Evolutionary conservation across 2,888 invertebrate genomes (phyloP).

Genomic region (Epistrophe eligans): DNA sequence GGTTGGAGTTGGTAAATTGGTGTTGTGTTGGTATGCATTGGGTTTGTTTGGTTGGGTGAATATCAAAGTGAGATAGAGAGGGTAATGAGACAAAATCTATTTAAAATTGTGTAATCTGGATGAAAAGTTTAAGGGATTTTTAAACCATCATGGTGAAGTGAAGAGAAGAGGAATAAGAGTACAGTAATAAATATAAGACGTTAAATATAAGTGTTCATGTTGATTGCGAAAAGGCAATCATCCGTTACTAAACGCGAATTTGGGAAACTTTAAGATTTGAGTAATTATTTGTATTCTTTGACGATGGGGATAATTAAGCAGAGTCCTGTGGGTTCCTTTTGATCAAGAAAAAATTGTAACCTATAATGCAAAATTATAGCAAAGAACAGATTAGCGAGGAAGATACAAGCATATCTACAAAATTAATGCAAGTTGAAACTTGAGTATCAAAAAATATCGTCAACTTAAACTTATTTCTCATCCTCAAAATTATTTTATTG

Average conservation of each 20-base stretch:
- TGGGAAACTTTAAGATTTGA: background rate
- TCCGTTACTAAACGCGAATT: background rate
- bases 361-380: too few relatives aligned
- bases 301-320: background rate
- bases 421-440: too few relatives aligned
- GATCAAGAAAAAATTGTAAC: background rate
- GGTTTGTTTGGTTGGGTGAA: slow-evolving; percentile 44
- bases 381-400: too few relatives aligned
- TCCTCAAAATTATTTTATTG: too few relatives aligned
- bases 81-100: slow-evolving; percentile 70
- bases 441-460: too few relatives aligned
- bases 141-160: background rate
- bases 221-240: background rate
- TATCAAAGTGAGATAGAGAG: slow-evolving; percentile 30
- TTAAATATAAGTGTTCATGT: background rate
- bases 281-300: background rate
- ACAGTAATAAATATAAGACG: background rate
- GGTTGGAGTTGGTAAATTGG: slow-evolving; percentile 1
- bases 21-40: slow-evolving; percentile 47
- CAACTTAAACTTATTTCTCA: too few relatives aligned
- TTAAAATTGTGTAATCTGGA: slow-evolving; percentile 63
- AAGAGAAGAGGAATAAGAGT: background rate
- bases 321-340: background rate
- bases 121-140: slow-evolving; percentile 37
- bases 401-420: too few relatives aligned